phyloP scores from a whole-genome alignment of 2,113 vertebrate species.

The Labeo rohita region DNA sequence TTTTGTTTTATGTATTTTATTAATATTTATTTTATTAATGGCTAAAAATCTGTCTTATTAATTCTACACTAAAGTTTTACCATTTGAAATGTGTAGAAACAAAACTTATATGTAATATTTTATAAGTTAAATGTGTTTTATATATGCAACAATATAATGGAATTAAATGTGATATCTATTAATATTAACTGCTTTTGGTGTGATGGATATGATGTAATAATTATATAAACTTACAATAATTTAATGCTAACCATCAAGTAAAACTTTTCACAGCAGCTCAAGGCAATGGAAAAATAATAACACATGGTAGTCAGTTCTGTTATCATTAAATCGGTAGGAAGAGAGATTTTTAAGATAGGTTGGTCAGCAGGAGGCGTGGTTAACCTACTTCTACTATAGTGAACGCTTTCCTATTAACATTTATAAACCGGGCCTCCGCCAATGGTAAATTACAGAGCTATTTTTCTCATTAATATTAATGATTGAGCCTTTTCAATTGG shows the following conservation, averaged over 20 bases:
- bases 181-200: neutral
- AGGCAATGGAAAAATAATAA: neutral
- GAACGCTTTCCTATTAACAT: neutral
- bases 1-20: too few species aligned
- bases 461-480: slow-evolving; percentile 3
- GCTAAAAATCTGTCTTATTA: neutral
- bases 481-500: neutral
- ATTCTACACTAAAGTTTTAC: neutral
- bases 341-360: neutral
- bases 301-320: neutral
- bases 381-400: neutral
- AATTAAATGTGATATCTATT: neutral
- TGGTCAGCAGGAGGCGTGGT: slow-evolving; percentile 29
- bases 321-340: neutral
- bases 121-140: neutral
- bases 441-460: neutral
- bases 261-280: neutral
- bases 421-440: neutral
- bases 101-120: too few species aligned
- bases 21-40: neutral
- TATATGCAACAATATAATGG: neutral
- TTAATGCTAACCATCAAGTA: neutral
- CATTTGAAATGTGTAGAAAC: neutral
- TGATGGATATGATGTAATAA: neutral
- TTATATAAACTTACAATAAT: neutral